These are phyloP conservation scores for Matsumyia berberina DNA, from an alignment of 2,888 invertebrate species.

Conservation along the genomic window DNA sequence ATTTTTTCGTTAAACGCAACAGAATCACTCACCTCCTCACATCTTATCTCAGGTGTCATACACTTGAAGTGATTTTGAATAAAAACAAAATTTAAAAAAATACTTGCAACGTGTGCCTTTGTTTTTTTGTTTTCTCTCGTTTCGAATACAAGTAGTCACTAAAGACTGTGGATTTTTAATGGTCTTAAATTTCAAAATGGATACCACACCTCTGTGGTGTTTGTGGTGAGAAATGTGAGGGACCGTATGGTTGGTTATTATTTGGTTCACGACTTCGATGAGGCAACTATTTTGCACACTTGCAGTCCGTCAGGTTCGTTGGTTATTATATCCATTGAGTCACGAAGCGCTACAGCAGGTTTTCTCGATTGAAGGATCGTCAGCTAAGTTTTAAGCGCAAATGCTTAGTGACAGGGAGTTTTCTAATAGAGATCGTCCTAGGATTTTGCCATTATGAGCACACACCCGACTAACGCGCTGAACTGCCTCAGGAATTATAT, in stretches of 20 bases:
- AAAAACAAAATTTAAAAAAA: background rate
- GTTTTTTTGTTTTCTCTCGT: background rate
- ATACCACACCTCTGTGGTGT: background rate
- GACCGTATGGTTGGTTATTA: background rate
- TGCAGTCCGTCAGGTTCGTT: too few relatives aligned
- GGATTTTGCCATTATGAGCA: too few relatives aligned
- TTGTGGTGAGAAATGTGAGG: constrained; percentile 18
- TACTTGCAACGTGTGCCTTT: constrained; percentile 34
- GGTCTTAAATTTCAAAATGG: constrained; percentile 30
- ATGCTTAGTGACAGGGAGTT: background rate
- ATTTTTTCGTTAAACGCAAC: constrained; percentile 35
- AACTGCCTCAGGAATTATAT: too few relatives aligned
- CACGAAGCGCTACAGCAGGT: too few relatives aligned
- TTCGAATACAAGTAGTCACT: background rate
- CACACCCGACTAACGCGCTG: too few relatives aligned
- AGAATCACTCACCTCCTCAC: constrained; percentile 33
- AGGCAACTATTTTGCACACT: background rate
- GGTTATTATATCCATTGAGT: too few relatives aligned
- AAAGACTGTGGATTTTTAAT: constrained; percentile 39
- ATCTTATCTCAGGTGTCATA: constrained; percentile 53
- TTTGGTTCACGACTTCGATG: background rate
- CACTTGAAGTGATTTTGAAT: constrained; percentile 36
- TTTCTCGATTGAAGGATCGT: too few relatives aligned
- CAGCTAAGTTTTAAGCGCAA: background rate
- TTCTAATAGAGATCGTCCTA: too few relatives aligned